Evolutionary conservation across 1,140 invertebrate species (phyloP).

Genomic region (Hypsibius dujardini): DNA sequence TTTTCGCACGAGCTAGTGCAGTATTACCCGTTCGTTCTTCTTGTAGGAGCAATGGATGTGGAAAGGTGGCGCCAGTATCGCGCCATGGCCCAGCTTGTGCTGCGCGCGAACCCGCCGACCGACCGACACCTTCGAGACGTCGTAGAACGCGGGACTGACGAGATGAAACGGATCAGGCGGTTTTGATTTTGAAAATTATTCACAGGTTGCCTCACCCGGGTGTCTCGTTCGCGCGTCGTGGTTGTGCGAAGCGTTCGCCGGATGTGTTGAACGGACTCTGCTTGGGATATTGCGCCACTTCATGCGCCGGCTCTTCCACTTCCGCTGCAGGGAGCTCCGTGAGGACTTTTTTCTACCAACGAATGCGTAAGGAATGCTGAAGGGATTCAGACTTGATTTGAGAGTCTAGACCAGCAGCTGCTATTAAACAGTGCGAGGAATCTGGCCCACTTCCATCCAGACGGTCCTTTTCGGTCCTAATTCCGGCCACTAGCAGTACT

Average conservation of each 20-base stretch:
- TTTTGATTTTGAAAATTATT: not conserved
- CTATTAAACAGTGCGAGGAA: no score
- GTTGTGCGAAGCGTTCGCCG: not conserved
- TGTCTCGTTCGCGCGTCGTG: not conserved
- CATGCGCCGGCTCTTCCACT: not conserved
- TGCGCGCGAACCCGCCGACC: not conserved
- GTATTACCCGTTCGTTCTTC: constrained; percentile 4
- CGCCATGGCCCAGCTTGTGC: not conserved
- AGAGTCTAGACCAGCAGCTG: no score
- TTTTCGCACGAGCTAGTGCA: no score
- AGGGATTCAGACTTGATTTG: no score
- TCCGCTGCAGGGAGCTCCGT: no score
- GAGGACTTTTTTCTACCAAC: no score
- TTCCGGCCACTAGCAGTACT: no score
- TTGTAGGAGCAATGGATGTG: constrained; percentile 3
- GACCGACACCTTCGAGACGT: not conserved
- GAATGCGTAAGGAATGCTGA: no score
- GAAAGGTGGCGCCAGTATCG: not conserved
- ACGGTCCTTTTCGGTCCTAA: no score
- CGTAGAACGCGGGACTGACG: constrained; percentile 4
- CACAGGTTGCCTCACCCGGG: not conserved
- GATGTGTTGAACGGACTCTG: not conserved
- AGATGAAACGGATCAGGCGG: not conserved
- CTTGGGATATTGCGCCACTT: not conserved
- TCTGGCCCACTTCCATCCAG: no score